These are phyloP conservation scores for Heliconius sara DNA, from an alignment of 2,888 invertebrate species.

Conservation along the genomic window DNA sequence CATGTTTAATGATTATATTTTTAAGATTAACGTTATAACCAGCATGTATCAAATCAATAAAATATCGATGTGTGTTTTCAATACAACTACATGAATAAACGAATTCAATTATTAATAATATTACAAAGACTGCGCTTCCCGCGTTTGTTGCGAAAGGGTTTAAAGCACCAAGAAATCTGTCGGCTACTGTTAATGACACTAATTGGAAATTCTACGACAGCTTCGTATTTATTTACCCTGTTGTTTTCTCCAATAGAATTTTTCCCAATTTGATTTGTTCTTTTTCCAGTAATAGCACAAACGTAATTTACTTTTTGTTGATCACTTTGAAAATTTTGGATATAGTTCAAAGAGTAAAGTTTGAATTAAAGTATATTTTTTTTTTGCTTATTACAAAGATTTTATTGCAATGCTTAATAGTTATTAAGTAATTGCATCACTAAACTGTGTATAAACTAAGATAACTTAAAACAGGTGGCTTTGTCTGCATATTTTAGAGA, in stretches of 20 bases:
- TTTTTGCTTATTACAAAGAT: no score
- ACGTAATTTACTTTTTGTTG: slow-evolving; percentile 6
- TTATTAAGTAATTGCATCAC: no score
- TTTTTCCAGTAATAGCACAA: slow-evolving; percentile 10
- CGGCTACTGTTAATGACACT: slow-evolving; percentile 39
- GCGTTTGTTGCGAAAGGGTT: neutral
- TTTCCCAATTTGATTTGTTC: slow-evolving; percentile 33
- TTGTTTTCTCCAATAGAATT: neutral
- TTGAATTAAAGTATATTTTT: no score
- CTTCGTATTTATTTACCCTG: slow-evolving; percentile 33
- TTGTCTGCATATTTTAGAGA: no score
- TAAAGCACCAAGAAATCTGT: slow-evolving; percentile 31
- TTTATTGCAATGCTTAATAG: no score
- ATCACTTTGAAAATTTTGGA: no score
- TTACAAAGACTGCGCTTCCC: neutral
- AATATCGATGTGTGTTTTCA: neutral
- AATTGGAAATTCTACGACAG: slow-evolving; percentile 41
- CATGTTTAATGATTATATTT: no score
- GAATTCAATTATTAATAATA: slow-evolving; percentile 2
- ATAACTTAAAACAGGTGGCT: no score
- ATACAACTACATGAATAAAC: neutral
- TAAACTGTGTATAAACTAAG: no score
- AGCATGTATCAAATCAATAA: neutral
- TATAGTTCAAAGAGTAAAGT: no score
- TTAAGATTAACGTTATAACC: no score